Percentiles rank a stretch among this genome's conserved stretches.
Conservation (phyloP, 92 coral and sea anemone species). For the Pocillopora grandis region DNA sequence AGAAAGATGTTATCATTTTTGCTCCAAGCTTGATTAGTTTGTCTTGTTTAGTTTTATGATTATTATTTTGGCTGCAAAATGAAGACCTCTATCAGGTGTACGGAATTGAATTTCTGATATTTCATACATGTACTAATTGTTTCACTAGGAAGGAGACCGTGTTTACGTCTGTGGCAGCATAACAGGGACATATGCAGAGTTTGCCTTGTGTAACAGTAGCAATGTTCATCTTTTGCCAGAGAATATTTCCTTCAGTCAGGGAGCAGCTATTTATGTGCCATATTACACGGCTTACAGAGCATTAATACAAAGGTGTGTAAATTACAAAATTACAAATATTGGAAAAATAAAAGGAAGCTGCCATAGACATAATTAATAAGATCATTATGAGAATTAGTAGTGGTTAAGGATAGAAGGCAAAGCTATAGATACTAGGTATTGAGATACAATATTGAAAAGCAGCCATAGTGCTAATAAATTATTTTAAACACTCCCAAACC, state of each 20-base stretch:
- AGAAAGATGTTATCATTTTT: too few species aligned
- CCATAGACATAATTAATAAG: neutral
- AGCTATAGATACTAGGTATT: too few species aligned
- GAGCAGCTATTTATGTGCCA: constrained; percentile 81
- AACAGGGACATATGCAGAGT: constrained; percentile 90
- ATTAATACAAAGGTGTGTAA: constrained; percentile 75
- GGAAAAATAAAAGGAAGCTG: neutral
- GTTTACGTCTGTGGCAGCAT: constrained; percentile 64
- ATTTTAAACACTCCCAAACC: too few species aligned
- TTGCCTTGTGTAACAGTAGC: constrained; percentile 64
- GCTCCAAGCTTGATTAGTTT: too few species aligned
- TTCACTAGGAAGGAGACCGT: constrained; percentile 83
- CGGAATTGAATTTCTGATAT: neutral
- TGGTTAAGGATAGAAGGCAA: too few species aligned
- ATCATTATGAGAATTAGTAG: too few species aligned
- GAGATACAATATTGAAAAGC: too few species aligned
- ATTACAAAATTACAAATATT: neutral
- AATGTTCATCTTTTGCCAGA: constrained; percentile 58
- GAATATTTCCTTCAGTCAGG: constrained; percentile 74
- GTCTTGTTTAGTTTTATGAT: too few species aligned
- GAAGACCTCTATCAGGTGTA: too few species aligned
- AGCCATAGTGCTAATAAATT: too few species aligned
- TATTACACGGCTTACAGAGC: constrained; percentile 93
- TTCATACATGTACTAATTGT: neutral
- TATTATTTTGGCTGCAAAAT: too few species aligned